phyloP scores from a whole-genome alignment of 2,888 invertebrate genomes.

The Nymphalis polychloros region DNA sequence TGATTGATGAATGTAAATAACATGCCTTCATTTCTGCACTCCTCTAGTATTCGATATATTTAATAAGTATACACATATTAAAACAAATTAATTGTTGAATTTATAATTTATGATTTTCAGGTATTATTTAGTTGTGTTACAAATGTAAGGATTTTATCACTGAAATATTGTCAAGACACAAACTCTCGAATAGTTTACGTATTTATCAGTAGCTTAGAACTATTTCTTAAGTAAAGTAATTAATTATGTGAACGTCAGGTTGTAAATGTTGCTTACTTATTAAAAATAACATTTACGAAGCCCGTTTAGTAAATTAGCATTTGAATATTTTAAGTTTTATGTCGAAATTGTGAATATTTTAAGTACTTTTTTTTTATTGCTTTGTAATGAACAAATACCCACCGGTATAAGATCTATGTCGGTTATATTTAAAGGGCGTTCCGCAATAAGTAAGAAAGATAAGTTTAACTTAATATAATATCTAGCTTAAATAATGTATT shows the following conservation, averaged over 20 bases:
- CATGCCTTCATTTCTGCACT: neutral
- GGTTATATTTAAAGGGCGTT: slow-evolving; percentile 3
- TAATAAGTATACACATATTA: neutral
- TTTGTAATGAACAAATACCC: slow-evolving; percentile 30
- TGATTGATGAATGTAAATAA: neutral
- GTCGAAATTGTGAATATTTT: slow-evolving; percentile 18
- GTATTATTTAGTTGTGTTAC: slow-evolving; percentile 7
- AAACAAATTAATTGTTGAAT: neutral
- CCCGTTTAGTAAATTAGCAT: slow-evolving; percentile 1
- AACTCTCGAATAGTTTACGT: slow-evolving; percentile 69
- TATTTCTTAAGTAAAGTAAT: slow-evolving; percentile 42
- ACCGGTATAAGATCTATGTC: slow-evolving; percentile 39
- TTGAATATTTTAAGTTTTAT: slow-evolving; percentile 13
- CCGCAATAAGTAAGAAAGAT: no score
- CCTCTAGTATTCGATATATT: neutral
- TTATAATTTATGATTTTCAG: neutral
- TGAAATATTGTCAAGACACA: slow-evolving; percentile 49
- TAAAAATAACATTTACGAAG: slow-evolving; percentile 36
- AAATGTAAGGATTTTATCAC: neutral
- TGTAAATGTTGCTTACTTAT: slow-evolving; percentile 55
- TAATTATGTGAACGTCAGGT: slow-evolving; percentile 47
- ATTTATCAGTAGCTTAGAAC: slow-evolving; percentile 54
- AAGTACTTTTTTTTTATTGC: neutral
- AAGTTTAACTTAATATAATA: no score
- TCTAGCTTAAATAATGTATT: no score